These are phyloP conservation scores for Okapia johnstoni DNA, from an alignment of 2,113 vertebrate species.

Conservation along the genomic window DNA sequence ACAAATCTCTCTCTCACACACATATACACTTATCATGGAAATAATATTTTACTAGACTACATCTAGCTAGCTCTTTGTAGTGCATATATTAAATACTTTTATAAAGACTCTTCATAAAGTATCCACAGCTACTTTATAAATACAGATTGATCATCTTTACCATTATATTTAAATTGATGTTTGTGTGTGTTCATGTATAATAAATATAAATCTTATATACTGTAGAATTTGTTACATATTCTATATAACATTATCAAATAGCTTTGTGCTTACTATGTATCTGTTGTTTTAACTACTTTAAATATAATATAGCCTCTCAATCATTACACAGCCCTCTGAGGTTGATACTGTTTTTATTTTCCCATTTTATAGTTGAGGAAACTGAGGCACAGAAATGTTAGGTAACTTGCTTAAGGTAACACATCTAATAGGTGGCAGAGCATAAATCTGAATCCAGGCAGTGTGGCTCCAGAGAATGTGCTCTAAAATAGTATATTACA, in stretches of 20 bases:
- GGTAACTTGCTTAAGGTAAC: background rate
- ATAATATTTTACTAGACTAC: background rate
- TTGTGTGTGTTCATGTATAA: background rate
- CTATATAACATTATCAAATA: background rate
- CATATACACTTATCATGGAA: background rate
- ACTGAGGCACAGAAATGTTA: background rate
- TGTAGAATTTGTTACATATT: background rate
- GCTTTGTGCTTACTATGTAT: background rate
- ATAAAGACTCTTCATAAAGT: background rate
- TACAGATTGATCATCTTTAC: background rate
- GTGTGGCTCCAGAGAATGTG: background rate
- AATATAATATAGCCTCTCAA: background rate
- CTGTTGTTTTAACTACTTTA: background rate
- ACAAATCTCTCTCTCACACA: background rate
- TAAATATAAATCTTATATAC: background rate
- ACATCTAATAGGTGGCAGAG: background rate
- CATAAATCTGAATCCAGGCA: background rate
- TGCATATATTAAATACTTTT: background rate
- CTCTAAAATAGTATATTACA: background rate
- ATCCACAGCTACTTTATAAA: background rate
- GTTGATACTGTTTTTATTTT: background rate
- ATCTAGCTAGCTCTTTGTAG: background rate
- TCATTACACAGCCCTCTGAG: background rate
- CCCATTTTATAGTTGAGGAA: background rate
- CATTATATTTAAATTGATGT: background rate